Evolutionary conservation across 2,113 vertebrate genomes (phyloP), one percentile per base, ranked within the genome.

Genomic region (Labeo rohita): DNA sequence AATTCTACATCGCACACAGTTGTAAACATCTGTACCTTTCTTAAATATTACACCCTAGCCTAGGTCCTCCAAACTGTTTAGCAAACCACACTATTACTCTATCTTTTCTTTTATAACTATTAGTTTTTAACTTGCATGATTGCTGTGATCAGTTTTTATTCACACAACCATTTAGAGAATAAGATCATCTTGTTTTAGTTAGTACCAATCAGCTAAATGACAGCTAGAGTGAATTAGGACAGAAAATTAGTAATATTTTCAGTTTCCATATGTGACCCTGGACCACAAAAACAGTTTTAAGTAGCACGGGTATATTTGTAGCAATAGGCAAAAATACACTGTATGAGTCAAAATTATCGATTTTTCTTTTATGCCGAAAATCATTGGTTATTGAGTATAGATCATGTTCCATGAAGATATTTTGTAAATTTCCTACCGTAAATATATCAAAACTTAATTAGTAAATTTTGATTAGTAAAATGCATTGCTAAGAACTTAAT

Each of bases 1-100:
- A 85, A 36, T 18, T 15, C 79, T 21, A 39, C 16, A 5, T 23
- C 52, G 68, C 61, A 72, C 36, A 50, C 50, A 45, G 23, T 76
- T 59, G 50, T 36, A 28, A 45, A 63, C 52, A 28, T 43, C 66
- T 54, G 2, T 3, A 75, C 21, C 21, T 23, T 28, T 13, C 21
- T 75, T 28, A 50, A 75, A 75, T 7, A 13, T 50, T 21, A 49
- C 43, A 49, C 21, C n/a, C 45, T 74, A 50, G 21, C n/a, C 21
- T 74, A 50, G 21, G 11, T 50, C n/a, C 45, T 18, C 23, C 3
- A 77, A 52, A 16, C 74, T 80, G 9, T 68, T 78, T 72, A 21
- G 9, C 16, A 72, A 66, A 80, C 56, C n/a, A 52, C 82, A 66
- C 61, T 16, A n/a, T 36, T n/a, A 56, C 74, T 43, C 50, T 84